phyloP scores from a whole-genome alignment of 2,113 vertebrate species.

The Ivindomyrus marchei region DNA sequence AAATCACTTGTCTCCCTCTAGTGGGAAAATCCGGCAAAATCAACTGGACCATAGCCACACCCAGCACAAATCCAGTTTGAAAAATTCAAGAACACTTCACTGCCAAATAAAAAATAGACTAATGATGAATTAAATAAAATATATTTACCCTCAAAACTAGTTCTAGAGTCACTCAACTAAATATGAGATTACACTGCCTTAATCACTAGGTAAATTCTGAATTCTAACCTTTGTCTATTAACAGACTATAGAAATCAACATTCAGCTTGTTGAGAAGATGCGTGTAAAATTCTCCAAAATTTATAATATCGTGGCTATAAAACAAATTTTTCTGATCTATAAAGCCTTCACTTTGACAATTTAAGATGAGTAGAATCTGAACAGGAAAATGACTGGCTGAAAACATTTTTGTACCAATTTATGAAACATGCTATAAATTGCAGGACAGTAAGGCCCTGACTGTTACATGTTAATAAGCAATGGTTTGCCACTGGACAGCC shows the following conservation, averaged over 20 bases:
- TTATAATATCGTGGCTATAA: not conserved
- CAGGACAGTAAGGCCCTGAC: not conserved
- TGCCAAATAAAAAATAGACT: not conserved
- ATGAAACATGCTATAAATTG: not conserved
- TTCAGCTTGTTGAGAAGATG: not conserved
- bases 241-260: not conserved
- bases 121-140: not conserved
- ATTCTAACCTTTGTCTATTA: not conserved
- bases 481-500: not conserved
- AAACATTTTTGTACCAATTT: not conserved
- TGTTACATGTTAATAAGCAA: not conserved
- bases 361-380: not conserved
- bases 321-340: not conserved
- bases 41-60: not conserved
- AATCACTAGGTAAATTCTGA: not conserved
- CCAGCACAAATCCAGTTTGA: not conserved
- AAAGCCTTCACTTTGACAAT: not conserved
- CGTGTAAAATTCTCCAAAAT: not conserved
- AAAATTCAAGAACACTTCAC: not conserved
- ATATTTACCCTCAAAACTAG: not conserved
- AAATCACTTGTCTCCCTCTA: not conserved
- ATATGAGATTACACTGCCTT: not conserved
- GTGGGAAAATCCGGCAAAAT: not conserved
- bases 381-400: not conserved
- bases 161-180: not conserved